phyloP scores from a whole-genome alignment of 2,888 invertebrate species.

The Cepaea hortensis region DNA sequence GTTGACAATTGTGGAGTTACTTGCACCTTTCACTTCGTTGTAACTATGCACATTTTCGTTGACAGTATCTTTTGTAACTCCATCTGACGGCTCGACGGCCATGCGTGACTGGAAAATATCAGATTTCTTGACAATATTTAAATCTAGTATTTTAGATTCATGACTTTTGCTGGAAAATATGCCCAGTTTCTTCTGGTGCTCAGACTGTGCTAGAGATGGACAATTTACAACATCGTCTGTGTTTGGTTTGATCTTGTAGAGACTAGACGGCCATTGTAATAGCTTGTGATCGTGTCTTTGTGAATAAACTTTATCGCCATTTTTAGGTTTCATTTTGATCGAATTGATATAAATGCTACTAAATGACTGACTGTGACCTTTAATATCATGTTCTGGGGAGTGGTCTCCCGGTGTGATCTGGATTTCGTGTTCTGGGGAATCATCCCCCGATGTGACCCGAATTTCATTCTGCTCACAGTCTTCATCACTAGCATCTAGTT shows the following conservation, averaged over 20 bases:
- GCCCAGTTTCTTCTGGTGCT: not conserved
- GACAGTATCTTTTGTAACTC: not conserved
- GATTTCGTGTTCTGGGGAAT: slow-evolving; percentile 16
- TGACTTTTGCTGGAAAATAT: not conserved
- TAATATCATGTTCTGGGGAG: slow-evolving; percentile 13
- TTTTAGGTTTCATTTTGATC: not conserved
- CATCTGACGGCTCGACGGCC: not conserved
- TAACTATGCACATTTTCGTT: not conserved
- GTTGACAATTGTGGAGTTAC: not conserved
- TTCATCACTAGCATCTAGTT: slow-evolving; percentile 9
- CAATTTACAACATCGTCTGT: slow-evolving; percentile 5
- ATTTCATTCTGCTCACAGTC: slow-evolving; percentile 37
- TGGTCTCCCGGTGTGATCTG: slow-evolving; percentile 20
- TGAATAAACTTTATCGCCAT: not conserved
- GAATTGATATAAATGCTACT: not conserved
- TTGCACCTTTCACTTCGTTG: not conserved
- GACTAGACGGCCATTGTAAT: slow-evolving; percentile 3
- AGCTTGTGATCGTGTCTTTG: not conserved
- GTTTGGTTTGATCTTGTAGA: not conserved
- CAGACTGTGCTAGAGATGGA: not conserved
- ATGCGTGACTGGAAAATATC: not conserved
- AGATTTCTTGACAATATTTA: not conserved
- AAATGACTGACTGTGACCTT: not conserved
- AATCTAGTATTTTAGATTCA: not conserved
- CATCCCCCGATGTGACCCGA: slow-evolving; percentile 36